These are phyloP conservation scores for Branchellion lobata DNA, from an alignment of 2,888 invertebrate genomes.

Conservation along the genomic window DNA sequence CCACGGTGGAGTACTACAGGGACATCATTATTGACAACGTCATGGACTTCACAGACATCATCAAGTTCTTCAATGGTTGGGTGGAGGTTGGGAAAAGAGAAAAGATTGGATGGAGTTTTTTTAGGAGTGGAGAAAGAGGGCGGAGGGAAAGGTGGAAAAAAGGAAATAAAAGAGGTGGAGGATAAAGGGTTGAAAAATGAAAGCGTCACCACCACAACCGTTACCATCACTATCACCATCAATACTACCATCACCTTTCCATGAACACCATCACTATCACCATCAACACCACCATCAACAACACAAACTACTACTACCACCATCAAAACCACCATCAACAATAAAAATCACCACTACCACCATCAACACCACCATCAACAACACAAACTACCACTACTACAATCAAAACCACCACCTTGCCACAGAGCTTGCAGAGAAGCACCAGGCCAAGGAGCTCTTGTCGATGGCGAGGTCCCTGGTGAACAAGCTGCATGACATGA, in stretches of 20 bases:
- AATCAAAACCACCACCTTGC: too few species aligned
- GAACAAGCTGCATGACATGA: conserved; percentile 82
- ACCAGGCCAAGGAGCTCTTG: conserved; percentile 80
- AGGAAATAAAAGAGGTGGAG: too few species aligned
- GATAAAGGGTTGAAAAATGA: too few species aligned
- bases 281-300: background rate
- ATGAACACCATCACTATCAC: background rate
- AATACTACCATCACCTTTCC: background rate
- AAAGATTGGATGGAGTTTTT: background rate
- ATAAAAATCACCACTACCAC: background rate
- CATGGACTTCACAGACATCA: conserved; percentile 97
- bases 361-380: background rate
- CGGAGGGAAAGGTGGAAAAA: too few species aligned
- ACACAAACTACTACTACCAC: background rate
- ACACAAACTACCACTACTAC: too few species aligned
- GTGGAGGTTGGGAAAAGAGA: background rate
- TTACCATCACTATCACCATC: background rate
- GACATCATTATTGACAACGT: conserved; percentile 90
- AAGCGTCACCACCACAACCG: background rate
- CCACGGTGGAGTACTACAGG: conserved; percentile 84
- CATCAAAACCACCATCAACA: background rate
- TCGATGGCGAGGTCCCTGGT: conserved; percentile 82
- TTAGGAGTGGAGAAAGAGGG: background rate
- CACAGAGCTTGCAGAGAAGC: conserved; percentile 93
- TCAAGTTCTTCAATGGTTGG: conserved; percentile 93